Base-by-base conservation (phyloP, 1,140 invertebrate genomes). In the Bradysia coprophila region DNA sequence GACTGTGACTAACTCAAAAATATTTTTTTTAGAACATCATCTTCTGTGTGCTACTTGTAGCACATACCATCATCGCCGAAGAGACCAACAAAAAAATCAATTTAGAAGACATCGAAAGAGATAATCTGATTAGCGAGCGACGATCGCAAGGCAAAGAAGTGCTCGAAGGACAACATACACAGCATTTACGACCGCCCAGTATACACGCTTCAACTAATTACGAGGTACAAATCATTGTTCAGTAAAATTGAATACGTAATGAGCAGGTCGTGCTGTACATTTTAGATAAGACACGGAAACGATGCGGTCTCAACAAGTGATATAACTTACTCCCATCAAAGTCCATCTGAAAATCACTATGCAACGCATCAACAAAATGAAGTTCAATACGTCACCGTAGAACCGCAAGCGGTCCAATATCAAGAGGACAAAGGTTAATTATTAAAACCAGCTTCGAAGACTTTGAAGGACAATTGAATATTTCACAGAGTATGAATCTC, bases 41-140 rank as follows among this genome's bases (percentile, higher is more conserved):
- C n/a, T n/a, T n/a, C n/a, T n/a, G n/a, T n/a, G n/a, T n/a, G n/a
- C n/a, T n/a, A n/a, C n/a, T n/a, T n/a, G n/a, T n/a, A n/a, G n/a
- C n/a, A n/a, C n/a, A n/a, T n/a, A n/a, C n/a, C n/a, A n/a, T n/a
- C n/a, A n/a, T n/a, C n/a, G n/a, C n/a, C n/a, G n/a, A n/a, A n/a
- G n/a, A n/a, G n/a, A n/a, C n/a, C n/a, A n/a, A n/a, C n/a, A n/a
- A 40, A 21, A 21, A 44, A 44, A 33, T 40, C 5, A 44, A 44
- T 24, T 18, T 44, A 8, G 43, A 44, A 36, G 43, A 44, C 23
- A 44, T 44, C 34, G 43, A 44, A 38, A 13, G 23, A 16, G 43
- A 44, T 21, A 44, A 38, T 24, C 23, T 44, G 23, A 13, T 44
- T 5, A 38, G 36, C 19, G 43, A 44, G 37, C 22, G 18, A 28